Evolutionary conservation across 1,140 invertebrate genomes (phyloP).

Genomic region (Drosophila kanapiae): DNA sequence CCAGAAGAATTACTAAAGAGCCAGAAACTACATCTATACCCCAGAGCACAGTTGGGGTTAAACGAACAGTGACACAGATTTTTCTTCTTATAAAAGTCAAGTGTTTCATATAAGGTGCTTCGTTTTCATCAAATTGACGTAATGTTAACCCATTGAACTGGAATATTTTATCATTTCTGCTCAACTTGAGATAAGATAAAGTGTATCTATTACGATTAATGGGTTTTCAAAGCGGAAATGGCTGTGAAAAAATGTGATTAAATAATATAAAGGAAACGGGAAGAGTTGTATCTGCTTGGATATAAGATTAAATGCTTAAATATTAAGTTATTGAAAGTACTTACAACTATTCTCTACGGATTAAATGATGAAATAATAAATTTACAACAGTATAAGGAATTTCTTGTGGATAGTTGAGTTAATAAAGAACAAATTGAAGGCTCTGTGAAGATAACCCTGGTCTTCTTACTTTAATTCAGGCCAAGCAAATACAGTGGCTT

Average conservation of each 20-base stretch:
- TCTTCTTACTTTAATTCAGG: too few species aligned
- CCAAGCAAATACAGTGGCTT: too few species aligned
- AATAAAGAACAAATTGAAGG: neutral
- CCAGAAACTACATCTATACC: neutral
- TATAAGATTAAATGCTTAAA: neutral
- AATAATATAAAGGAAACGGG: neutral
- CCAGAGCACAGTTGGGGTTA: neutral
- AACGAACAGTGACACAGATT: neutral
- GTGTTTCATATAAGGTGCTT: neutral
- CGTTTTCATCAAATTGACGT: constrained; percentile 7
- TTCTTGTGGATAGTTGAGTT: too few species aligned
- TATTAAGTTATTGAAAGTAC: neutral
- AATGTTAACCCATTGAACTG: constrained; percentile 10
- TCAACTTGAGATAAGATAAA: constrained; percentile 20
- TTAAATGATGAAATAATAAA: too few species aligned
- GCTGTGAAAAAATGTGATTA: neutral
- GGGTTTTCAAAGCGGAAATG: constrained; percentile 20
- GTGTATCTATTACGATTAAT: constrained; percentile 3
- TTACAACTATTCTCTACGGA: too few species aligned
- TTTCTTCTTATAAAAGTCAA: neutral
- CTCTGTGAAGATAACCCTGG: too few species aligned
- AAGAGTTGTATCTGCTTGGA: neutral
- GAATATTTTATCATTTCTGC: constrained; percentile 22
- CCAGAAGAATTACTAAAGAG: constrained; percentile 10
- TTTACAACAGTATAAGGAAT: too few species aligned